Conservation (phyloP, 2,797 vertebrate species). For the Microctenopoma lineatum region DNA sequence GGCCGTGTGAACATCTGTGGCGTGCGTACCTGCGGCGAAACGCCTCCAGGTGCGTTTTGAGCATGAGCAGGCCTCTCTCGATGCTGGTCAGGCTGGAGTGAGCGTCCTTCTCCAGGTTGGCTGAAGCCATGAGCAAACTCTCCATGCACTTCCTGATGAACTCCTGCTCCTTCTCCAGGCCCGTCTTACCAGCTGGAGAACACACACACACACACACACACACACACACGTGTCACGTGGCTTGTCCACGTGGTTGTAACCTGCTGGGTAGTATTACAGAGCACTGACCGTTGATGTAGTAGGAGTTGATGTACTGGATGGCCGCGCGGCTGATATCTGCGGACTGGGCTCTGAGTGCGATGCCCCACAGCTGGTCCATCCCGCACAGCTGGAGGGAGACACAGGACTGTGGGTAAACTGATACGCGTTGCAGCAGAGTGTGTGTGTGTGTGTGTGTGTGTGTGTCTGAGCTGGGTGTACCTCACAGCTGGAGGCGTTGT, state of each 20-base stretch:
- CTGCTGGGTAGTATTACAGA: rapidly evolving
- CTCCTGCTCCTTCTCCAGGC: conserved; percentile 98
- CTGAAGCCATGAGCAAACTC: conserved; percentile 96
- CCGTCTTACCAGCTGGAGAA: conserved; percentile 90
- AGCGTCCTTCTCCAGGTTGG: conserved; percentile 94
- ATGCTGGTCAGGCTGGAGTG: conserved; percentile 96
- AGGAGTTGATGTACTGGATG: conserved; percentile 99
- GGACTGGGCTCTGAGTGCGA: conserved; percentile 94
- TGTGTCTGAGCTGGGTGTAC: conserved; percentile 65
- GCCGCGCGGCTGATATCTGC: conserved; percentile 98
- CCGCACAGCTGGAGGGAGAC: conserved; percentile 88
- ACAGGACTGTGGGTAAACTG: neutral
- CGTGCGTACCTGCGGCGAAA: conserved; percentile 91
- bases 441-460: neutral
- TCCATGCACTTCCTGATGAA: conserved; percentile 99
- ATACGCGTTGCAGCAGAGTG: neutral
- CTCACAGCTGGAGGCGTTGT: conserved; percentile 96
- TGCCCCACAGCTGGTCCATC: conserved; percentile 99
- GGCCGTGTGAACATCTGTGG: neutral
- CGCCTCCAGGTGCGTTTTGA: conserved; percentile 98
- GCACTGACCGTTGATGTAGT: conserved; percentile 95
- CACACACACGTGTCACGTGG: no score
- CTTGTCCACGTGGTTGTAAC: neutral
- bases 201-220: neutral
- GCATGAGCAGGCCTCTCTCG: conserved; percentile 97